Conservation (phyloP, 2,113 vertebrate species). For the Pseudorectes ferrugineus region DNA sequence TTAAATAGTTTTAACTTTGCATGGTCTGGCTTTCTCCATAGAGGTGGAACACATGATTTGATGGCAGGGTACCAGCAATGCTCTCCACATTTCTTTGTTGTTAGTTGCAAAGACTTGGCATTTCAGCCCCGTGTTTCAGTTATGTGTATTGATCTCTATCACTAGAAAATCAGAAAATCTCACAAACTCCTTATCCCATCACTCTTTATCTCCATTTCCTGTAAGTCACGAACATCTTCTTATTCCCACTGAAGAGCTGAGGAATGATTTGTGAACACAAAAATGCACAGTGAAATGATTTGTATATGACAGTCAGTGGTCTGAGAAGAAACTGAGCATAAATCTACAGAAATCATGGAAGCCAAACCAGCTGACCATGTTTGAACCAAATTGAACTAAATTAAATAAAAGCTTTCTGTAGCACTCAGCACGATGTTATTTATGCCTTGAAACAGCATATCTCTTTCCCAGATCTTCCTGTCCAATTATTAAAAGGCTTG, state of each 20-base stretch:
- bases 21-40: background rate
- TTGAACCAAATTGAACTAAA: background rate
- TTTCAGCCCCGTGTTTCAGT: background rate
- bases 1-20: background rate
- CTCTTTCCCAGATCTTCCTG: constrained; percentile 8
- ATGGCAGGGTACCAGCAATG: background rate
- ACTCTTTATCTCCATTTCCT: background rate
- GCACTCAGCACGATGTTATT: background rate
- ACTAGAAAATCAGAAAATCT: background rate
- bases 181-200: background rate
- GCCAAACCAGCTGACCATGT: background rate
- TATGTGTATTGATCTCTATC: background rate
- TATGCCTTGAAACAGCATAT: constrained; percentile 9
- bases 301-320: background rate
- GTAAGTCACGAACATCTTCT: background rate
- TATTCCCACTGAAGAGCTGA: background rate
- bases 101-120: background rate
- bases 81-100: background rate
- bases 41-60: background rate
- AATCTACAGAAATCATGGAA: background rate
- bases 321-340: background rate
- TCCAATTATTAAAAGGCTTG: constrained; percentile 38
- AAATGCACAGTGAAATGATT: background rate
- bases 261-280: background rate
- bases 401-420: constrained; percentile 6